Conservation (phyloP, 2,888 invertebrate species). For the Thalpophila matura region DNA sequence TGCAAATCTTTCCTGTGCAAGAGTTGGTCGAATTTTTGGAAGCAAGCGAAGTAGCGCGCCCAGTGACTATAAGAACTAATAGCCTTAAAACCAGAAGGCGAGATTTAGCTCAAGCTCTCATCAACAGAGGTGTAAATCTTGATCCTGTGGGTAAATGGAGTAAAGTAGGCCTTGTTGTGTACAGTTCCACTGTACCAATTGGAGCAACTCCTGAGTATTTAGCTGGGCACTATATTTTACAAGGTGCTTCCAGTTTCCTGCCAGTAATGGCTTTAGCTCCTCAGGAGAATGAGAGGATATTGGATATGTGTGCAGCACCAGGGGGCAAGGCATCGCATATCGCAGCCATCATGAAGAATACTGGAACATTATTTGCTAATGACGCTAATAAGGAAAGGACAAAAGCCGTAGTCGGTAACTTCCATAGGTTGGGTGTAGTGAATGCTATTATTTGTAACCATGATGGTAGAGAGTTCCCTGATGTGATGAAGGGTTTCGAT, state of each 20-base stretch:
- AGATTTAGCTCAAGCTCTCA: constrained; percentile 98
- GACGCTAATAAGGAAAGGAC: constrained; percentile 97
- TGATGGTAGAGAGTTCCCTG: constrained; percentile 96
- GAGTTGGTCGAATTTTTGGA: constrained; percentile 98
- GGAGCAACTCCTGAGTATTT: constrained; percentile 99
- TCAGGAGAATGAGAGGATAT: constrained; percentile 97
- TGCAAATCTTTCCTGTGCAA: constrained; percentile 96
- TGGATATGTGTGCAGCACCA: constrained; percentile 99
- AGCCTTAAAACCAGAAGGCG: constrained; percentile 97
- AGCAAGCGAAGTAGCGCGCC: constrained; percentile 98
- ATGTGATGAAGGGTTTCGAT: constrained; percentile 97
- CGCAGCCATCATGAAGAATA: constrained; percentile 99
- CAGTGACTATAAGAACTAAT: constrained; percentile 98
- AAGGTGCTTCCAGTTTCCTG: constrained; percentile 98
- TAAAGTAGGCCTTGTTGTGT: constrained; percentile 99
- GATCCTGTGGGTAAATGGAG: constrained; percentile 99
- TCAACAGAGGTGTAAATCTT: constrained; percentile 98
- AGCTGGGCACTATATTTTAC: constrained; percentile 99
- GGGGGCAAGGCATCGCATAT: constrained; percentile 99
- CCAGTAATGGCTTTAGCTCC: constrained; percentile 99
- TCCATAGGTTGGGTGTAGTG: constrained; percentile 98
- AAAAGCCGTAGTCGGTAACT: constrained; percentile 98
- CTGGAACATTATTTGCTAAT: constrained; percentile 98
- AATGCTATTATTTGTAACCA: constrained; percentile 97
- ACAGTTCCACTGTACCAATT: constrained; percentile 98